Percentiles rank a stretch among this genome's conserved stretches.
Evolutionary conservation across 2,888 invertebrate species (phyloP).

Genomic region (Stenichneumon culpator): DNA sequence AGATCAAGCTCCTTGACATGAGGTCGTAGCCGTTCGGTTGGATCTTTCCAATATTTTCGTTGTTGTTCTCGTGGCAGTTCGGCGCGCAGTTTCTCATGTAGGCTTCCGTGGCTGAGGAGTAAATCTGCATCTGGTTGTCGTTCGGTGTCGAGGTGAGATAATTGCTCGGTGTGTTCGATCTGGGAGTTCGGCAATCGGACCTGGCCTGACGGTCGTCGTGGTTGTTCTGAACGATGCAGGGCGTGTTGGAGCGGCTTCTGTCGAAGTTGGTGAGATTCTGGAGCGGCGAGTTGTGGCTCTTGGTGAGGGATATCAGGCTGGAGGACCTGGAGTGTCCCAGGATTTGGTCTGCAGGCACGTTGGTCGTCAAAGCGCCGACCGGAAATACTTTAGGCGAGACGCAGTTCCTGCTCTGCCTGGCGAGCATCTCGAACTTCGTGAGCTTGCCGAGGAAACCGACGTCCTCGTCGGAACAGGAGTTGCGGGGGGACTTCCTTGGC

Average conservation of each 20-base stretch:
- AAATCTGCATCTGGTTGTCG: conserved; percentile 77
- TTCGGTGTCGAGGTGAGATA: conserved; percentile 69
- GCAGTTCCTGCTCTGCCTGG: conserved; percentile 86
- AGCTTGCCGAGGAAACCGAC: conserved; percentile 91
- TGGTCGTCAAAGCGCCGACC: conserved; percentile 91
- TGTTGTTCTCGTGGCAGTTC: conserved; percentile 75
- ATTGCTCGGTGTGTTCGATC: conserved; percentile 76
- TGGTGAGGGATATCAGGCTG: conserved; percentile 81
- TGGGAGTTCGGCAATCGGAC: conserved; percentile 81
- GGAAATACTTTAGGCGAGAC: conserved; percentile 93
- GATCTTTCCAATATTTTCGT: conserved; percentile 53
- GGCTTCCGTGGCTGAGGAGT: conserved; percentile 72
- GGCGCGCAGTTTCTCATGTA: conserved; percentile 76
- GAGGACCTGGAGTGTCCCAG: conserved; percentile 87
- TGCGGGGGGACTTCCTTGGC: conserved; percentile 87
- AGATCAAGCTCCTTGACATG: conserved; percentile 81
- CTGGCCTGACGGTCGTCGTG: conserved; percentile 82
- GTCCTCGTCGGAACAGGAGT: conserved; percentile 87
- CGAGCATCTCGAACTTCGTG: conserved; percentile 92
- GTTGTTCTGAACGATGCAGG: conserved; percentile 60
- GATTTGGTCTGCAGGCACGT: conserved; percentile 93
- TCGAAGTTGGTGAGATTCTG: conserved; percentile 79
- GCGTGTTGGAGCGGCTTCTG: conserved; percentile 75
- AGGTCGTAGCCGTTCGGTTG: conserved; percentile 69
- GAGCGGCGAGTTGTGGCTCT: conserved; percentile 78